These are phyloP conservation scores for Synanthedon vespiformis DNA, from an alignment of 2,888 invertebrate genomes.

Conservation along the genomic window DNA sequence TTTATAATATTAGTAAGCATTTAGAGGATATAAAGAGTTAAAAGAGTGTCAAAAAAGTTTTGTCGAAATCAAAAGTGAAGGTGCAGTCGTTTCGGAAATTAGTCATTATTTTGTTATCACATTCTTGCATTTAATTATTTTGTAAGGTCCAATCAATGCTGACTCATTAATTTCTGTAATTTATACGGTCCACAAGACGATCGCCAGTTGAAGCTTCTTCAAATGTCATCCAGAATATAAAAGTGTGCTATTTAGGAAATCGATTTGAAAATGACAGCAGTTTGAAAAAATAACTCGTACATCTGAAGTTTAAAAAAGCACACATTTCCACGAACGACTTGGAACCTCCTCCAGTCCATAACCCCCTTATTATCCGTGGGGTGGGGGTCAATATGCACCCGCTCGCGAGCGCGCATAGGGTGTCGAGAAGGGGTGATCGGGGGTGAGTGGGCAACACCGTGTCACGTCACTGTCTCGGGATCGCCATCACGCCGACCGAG, in stretches of 20 bases:
- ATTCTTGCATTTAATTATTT: no score
- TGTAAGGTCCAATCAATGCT: no score
- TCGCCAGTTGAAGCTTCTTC: no score
- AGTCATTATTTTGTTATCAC: no score
- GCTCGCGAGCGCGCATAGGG: slow-evolving; percentile 9
- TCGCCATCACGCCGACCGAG: slow-evolving; percentile 50
- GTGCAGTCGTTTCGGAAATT: no score
- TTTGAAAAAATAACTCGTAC: background rate
- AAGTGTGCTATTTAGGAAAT: background rate
- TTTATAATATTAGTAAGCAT: no score
- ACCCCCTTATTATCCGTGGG: slow-evolving; percentile 56
- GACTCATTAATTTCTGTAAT: no score
- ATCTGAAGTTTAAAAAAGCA: slow-evolving; percentile 25
- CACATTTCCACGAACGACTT: slow-evolving; percentile 48
- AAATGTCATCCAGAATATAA: no score
- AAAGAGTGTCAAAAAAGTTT: no score
- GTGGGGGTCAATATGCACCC: slow-evolving; percentile 47
- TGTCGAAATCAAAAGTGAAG: no score
- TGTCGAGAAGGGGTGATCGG: slow-evolving; percentile 11
- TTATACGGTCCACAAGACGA: no score
- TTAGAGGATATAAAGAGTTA: background rate
- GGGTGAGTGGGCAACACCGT: slow-evolving; percentile 22
- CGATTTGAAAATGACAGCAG: background rate
- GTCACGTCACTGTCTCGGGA: slow-evolving; percentile 67
- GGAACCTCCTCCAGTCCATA: slow-evolving; percentile 35